Conservation (phyloP, 2,797 vertebrate species). For the Acanthis flammea region DNA sequence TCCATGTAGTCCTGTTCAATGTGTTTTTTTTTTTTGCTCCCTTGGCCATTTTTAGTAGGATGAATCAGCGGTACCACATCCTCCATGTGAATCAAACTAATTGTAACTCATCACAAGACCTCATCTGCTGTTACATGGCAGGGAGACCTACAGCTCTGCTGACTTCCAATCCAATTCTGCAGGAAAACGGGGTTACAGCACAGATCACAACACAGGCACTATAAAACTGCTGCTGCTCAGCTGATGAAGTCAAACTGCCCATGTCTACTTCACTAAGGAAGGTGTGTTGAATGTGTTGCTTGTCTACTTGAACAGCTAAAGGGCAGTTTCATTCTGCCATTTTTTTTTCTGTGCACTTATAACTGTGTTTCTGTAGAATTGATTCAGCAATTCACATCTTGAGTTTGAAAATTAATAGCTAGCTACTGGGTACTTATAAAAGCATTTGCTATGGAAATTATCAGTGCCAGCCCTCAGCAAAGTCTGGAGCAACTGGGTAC, state of each 20-base stretch:
- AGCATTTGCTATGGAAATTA: neutral
- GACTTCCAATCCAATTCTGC: neutral
- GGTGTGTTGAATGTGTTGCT: neutral
- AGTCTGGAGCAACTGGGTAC: neutral
- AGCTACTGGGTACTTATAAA: neutral
- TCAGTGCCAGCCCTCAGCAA: neutral
- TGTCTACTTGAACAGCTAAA: neutral
- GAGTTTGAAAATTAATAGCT: constrained; percentile 5
- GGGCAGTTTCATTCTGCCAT: neutral
- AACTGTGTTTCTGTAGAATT: neutral
- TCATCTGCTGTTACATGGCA: neutral
- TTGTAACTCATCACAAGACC: neutral
- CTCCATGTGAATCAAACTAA: neutral
- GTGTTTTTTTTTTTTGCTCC: neutral
- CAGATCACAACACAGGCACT: neutral
- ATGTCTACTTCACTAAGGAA: neutral
- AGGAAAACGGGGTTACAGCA: neutral
- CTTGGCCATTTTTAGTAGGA: neutral
- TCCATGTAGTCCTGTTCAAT: neutral
- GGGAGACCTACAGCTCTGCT: neutral
- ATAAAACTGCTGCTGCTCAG: neutral
- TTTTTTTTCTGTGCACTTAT: neutral
- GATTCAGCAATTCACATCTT: neutral
- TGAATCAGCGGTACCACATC: constrained; percentile 13
- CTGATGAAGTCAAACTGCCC: neutral